Percentiles rank a stretch among this genome's conserved stretches.
These are phyloP conservation scores for Bathynomus jamesi DNA, from an alignment of 1,140 invertebrate genomes.

Conservation along the genomic window DNA sequence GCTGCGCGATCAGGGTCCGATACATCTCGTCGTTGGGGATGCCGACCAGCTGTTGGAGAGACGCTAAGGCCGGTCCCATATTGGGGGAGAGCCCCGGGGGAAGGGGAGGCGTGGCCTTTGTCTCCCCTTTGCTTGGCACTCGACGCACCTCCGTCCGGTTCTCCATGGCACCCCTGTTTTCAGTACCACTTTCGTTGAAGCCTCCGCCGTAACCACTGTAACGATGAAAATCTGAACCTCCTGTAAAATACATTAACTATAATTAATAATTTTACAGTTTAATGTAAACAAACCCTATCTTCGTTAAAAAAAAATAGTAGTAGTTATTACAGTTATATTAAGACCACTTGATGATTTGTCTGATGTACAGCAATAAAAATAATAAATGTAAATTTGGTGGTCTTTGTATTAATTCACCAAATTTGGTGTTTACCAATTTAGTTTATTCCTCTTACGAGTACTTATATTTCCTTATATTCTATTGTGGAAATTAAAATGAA, in stretches of 20 bases:
- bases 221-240: background rate
- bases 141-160: constrained; percentile 4
- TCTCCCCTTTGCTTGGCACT: constrained; percentile 36
- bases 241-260: no score
- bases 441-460: no score
- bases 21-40: constrained; percentile 22
- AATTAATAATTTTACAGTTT: background rate
- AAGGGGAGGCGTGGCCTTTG: constrained; percentile 32
- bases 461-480: no score
- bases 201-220: background rate
- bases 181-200: no score
- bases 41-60: constrained; percentile 32
- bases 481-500: no score
- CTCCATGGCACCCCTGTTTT: background rate
- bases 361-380: no score
- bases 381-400: no score
- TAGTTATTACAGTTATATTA: no score
- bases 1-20: constrained; percentile 23
- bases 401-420: no score
- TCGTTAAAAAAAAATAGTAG: no score
- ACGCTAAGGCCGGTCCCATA: constrained; percentile 23
- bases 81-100: constrained; percentile 25
- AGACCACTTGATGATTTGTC: no score
- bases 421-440: no score
- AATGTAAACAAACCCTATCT: background rate